These are phyloP conservation scores for Hirudinaria manillensis DNA, from an alignment of 2,888 invertebrate genomes.

Conservation along the genomic window DNA sequence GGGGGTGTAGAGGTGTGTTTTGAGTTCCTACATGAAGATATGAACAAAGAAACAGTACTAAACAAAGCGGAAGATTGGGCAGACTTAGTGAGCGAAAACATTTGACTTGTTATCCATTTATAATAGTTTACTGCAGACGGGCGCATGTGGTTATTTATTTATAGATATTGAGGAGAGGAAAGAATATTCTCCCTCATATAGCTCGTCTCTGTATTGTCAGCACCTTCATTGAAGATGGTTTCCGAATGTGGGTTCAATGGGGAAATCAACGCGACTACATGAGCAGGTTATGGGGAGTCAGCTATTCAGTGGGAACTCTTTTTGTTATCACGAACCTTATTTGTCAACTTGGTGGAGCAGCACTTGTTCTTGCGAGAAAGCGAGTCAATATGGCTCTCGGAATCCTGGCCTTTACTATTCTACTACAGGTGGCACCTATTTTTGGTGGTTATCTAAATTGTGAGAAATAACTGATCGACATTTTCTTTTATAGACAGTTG, in stretches of 20 bases:
- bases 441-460: background rate
- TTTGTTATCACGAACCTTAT: conserved; percentile 92
- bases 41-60: conserved; percentile 33
- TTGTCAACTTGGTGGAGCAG: conserved; percentile 91
- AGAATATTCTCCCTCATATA: conserved; percentile 81
- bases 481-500: conserved; percentile 53
- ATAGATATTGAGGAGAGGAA: conserved; percentile 83
- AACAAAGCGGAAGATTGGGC: conserved; percentile 81
- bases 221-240: conserved; percentile 96
- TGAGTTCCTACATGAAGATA: background rate
- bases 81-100: conserved; percentile 68
- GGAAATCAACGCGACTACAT: conserved; percentile 92
- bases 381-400: conserved; percentile 71
- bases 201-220: conserved; percentile 93
- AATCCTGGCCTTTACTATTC: conserved; percentile 86
- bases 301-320: conserved; percentile 82
- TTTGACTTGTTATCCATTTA: background rate
- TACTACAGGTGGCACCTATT: conserved; percentile 67
- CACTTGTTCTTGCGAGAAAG: conserved; percentile 86
- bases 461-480: background rate
- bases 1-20: background rate
- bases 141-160: background rate
- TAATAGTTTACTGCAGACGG: background rate
- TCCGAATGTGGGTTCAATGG: conserved; percentile 99
- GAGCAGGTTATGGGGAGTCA: conserved; percentile 88